These are phyloP conservation scores for Leptodactylus fallax DNA, from an alignment of 2,797 vertebrate species.

Conservation along the genomic window DNA sequence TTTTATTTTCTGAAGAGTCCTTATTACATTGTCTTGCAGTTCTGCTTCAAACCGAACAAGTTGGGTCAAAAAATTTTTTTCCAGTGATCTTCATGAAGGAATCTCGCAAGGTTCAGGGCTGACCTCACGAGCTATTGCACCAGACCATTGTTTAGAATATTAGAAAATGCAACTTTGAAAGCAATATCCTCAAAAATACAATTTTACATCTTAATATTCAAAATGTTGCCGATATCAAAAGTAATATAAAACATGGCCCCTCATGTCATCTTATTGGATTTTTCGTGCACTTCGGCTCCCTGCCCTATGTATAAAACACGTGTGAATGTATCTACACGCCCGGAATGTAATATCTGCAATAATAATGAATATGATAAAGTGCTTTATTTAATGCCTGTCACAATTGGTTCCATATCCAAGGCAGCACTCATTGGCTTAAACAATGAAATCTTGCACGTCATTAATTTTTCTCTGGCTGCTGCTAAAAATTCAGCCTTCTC, in stretches of 20 bases:
- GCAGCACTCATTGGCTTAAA: constrained; percentile 45
- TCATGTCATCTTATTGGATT: constrained; percentile 33
- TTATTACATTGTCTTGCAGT: too few species aligned
- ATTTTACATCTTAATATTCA: constrained; percentile 6
- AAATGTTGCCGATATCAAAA: constrained; percentile 14
- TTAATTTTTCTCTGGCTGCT: constrained; percentile 54
- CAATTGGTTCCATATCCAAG: constrained; percentile 54
- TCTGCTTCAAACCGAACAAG: too few species aligned
- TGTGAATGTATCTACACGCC: constrained; percentile 31
- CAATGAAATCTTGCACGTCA: constrained; percentile 60
- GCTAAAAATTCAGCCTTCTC: constrained; percentile 28
- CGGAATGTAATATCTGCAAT: constrained; percentile 40
- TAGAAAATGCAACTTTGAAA: not conserved
- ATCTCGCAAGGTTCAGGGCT: too few species aligned
- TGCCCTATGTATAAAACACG: constrained; percentile 20
- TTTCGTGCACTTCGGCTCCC: constrained; percentile 15
- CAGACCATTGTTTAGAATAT: not conserved
- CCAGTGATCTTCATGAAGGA: too few species aligned
- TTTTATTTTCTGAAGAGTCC: too few species aligned
- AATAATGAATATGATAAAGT: constrained; percentile 59
- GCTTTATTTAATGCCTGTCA: constrained; percentile 56
- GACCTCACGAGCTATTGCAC: not conserved
- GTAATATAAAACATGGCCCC: not conserved
- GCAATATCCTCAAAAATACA: not conserved
- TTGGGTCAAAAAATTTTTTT: too few species aligned